Conservation (phyloP, 2,888 invertebrate genomes). For the Octonoba sinensis region DNA sequence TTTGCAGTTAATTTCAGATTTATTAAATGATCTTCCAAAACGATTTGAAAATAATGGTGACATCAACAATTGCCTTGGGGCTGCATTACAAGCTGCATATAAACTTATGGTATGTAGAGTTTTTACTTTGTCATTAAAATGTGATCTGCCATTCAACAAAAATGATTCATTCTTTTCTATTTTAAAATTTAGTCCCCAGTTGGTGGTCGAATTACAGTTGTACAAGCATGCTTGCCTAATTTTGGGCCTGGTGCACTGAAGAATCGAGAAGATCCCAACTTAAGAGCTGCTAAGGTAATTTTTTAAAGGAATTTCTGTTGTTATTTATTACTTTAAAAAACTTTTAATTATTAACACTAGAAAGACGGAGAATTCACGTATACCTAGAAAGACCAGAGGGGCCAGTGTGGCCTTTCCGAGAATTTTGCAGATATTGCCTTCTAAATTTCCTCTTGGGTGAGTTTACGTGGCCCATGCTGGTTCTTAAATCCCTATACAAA, state of each 20-base stretch:
- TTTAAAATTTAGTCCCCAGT: constrained; percentile 79
- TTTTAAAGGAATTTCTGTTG: too few relatives aligned
- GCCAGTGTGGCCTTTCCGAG: too few relatives aligned
- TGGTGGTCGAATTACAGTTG: constrained; percentile 94
- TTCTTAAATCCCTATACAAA: too few relatives aligned
- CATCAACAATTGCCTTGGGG: constrained; percentile 88
- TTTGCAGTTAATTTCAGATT: constrained; percentile 77
- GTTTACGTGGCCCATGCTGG: too few relatives aligned
- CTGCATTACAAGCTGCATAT: constrained; percentile 91
- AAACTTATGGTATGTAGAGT: constrained; percentile 82
- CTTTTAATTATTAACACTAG: too few relatives aligned
- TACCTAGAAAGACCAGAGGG: too few relatives aligned
- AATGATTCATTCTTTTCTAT: too few relatives aligned
- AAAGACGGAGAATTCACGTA: too few relatives aligned
- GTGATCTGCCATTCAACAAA: neutral
- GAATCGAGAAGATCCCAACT: constrained; percentile 88
- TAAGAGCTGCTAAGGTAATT: constrained; percentile 78
- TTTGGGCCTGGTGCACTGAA: constrained; percentile 87
- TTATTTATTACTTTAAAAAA: too few relatives aligned
- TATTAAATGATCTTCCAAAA: constrained; percentile 83
- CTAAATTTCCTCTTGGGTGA: too few relatives aligned
- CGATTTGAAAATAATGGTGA: constrained; percentile 77
- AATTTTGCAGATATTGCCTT: too few relatives aligned
- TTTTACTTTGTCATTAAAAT: neutral
- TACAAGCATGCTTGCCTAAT: constrained; percentile 85